Conservation (phyloP, 1,140 invertebrate species). For the Mya arenaria region DNA sequence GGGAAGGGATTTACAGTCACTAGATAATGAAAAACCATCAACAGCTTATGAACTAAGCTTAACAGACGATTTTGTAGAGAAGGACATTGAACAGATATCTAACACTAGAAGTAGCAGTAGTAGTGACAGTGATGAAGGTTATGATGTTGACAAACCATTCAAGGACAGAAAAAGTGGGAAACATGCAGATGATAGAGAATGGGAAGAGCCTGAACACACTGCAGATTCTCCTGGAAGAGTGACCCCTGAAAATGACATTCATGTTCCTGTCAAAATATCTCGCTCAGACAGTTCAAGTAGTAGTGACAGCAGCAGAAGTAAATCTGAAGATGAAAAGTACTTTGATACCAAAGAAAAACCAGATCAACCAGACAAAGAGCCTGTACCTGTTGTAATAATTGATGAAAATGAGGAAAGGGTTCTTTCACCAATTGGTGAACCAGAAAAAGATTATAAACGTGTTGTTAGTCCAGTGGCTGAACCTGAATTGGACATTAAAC, state of each 20-base stretch:
- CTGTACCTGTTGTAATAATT: neutral
- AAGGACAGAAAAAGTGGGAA: too few relatives aligned
- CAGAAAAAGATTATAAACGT: conserved; percentile 28
- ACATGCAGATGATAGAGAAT: too few relatives aligned
- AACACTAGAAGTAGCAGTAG: neutral
- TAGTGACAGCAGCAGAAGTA: neutral
- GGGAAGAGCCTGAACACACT: too few relatives aligned
- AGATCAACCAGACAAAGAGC: neutral
- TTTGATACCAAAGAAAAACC: conserved; percentile 17
- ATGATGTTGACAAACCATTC: conserved; percentile 23
- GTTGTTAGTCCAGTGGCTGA: conserved; percentile 30
- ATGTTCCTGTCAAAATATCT: too few relatives aligned
- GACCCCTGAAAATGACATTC: neutral
- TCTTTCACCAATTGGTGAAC: conserved; percentile 33
- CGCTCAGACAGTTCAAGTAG: neutral
- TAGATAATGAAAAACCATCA: too few relatives aligned
- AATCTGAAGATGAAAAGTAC: neutral
- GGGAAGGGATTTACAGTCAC: too few relatives aligned
- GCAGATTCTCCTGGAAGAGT: too few relatives aligned
- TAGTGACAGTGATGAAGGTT: conserved; percentile 8
- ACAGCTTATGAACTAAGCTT: too few relatives aligned
- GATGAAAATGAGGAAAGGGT: conserved; percentile 47
- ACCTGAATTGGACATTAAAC: conserved; percentile 42
- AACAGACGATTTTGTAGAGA: too few relatives aligned
- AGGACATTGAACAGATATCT: too few relatives aligned